Evolutionary conservation across 23 tunicate species (phyloP).

Genomic region (Trididemnum clinides): DNA sequence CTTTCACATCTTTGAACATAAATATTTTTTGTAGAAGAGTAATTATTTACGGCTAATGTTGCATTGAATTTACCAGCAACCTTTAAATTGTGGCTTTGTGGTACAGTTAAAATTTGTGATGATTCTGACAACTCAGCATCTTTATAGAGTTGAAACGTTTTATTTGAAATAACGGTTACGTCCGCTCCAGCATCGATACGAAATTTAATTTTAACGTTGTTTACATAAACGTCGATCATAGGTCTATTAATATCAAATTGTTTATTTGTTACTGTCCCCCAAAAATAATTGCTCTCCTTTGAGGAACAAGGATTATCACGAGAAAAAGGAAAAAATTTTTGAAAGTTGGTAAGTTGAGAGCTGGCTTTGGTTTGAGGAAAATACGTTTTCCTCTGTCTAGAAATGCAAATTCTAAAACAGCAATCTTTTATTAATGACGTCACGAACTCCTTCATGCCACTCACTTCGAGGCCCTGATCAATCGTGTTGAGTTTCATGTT

Average conservation of each 20-base stretch:
- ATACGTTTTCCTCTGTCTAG: too few relatives aligned
- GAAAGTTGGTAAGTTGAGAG: too few relatives aligned
- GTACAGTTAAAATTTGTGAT: slow-evolving; percentile 11
- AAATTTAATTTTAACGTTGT: background rate
- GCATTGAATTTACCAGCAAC: background rate
- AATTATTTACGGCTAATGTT: background rate
- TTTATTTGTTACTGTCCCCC: background rate
- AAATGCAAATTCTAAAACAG: too few relatives aligned
- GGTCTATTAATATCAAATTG: background rate
- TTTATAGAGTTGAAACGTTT: background rate
- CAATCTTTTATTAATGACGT: too few relatives aligned
- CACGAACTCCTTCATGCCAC: too few relatives aligned
- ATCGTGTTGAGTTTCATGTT: too few relatives aligned
- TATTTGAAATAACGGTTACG: background rate
- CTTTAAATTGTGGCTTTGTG: background rate
- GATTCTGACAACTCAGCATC: background rate
- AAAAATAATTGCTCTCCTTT: background rate
- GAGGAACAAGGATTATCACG: background rate
- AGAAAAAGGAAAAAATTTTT: background rate
- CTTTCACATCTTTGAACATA: slow-evolving; percentile 10
- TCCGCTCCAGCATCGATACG: slow-evolving; percentile 12
- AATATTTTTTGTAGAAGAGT: background rate
- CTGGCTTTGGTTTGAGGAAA: too few relatives aligned
- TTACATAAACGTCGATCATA: background rate
- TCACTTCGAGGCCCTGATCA: too few relatives aligned